Percentiles rank a stretch among this genome's conserved stretches.
Evolutionary conservation across 1,140 invertebrate species (phyloP).

Genomic region (Aphidius ervi): DNA sequence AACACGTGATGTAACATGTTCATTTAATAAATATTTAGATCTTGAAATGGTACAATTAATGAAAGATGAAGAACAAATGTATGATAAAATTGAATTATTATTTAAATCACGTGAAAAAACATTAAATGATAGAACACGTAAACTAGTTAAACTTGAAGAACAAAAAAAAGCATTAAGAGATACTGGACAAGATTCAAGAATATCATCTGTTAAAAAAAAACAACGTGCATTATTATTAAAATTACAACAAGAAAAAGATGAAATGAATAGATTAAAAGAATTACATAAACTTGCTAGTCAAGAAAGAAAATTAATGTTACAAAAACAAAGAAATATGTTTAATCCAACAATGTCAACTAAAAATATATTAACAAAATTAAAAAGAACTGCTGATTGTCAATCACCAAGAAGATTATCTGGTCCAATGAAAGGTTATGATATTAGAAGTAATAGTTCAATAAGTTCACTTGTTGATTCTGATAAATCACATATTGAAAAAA

Average conservation of each 20-base stretch:
- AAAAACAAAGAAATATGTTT: slow-evolving; percentile 51
- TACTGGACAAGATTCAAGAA: slow-evolving; percentile 51
- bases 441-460: slow-evolving; percentile 50
- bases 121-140: slow-evolving; percentile 58
- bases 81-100: slow-evolving; percentile 52
- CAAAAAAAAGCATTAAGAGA: slow-evolving; percentile 54
- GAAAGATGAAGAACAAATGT: slow-evolving; percentile 49
- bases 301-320: slow-evolving; percentile 49
- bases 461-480: slow-evolving; percentile 51
- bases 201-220: slow-evolving; percentile 56
- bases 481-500: slow-evolving; percentile 46
- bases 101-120: slow-evolving; percentile 57
- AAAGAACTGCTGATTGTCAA: slow-evolving; percentile 48
- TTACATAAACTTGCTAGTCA: slow-evolving; percentile 50
- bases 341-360: slow-evolving; percentile 53
- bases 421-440: slow-evolving; percentile 52
- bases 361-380: slow-evolving; percentile 50
- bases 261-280: slow-evolving; percentile 54
- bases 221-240: slow-evolving; percentile 53
- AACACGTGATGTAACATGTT: slow-evolving; percentile 48
- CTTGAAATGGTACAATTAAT: slow-evolving; percentile 50
- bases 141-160: slow-evolving; percentile 56
- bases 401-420: slow-evolving; percentile 48
- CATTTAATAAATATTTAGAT: slow-evolving; percentile 50
- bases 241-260: slow-evolving; percentile 54